Conservation (phyloP, 2,888 invertebrate species). For the Polymixis flavicincta region DNA sequence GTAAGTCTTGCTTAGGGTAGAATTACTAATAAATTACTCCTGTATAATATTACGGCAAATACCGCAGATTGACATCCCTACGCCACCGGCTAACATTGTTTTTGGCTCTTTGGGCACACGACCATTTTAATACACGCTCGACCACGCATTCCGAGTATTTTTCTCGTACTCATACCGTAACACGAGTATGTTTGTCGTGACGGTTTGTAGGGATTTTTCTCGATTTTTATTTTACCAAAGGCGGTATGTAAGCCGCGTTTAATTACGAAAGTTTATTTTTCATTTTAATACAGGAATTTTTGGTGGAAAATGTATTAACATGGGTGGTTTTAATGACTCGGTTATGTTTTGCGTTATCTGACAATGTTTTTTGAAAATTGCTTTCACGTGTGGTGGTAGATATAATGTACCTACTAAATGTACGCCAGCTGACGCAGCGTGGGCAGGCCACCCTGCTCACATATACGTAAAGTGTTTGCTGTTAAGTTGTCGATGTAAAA, state of each 20-base stretch:
- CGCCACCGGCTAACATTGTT: conserved; percentile 45
- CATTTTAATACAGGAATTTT: conserved; percentile 34
- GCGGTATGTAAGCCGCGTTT: conserved; percentile 53
- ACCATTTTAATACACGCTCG: conserved; percentile 42
- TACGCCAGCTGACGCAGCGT: not conserved
- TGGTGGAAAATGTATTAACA: conserved; percentile 10
- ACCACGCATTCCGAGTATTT: conserved; percentile 32
- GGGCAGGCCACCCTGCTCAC: no score
- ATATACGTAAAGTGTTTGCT: no score
- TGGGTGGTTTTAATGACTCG: conserved; percentile 39
- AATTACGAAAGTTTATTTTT: conserved; percentile 59
- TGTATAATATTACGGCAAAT: no score
- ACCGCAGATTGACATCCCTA: conserved; percentile 22
- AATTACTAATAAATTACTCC: no score
- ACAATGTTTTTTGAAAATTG: conserved; percentile 5
- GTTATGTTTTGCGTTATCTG: conserved; percentile 3
- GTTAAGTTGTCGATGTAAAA: not conserved
- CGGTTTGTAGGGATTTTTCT: conserved; percentile 41
- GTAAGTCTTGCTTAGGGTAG: no score
- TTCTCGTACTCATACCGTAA: conserved; percentile 26
- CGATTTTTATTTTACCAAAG: conserved; percentile 56
- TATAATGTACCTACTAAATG: not conserved
- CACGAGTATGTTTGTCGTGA: conserved; percentile 49
- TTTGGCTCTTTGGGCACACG: conserved; percentile 38
- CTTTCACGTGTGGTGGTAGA: no score